Conservation (phyloP, 2,797 vertebrate genomes). For the Columba guinea region DNA sequence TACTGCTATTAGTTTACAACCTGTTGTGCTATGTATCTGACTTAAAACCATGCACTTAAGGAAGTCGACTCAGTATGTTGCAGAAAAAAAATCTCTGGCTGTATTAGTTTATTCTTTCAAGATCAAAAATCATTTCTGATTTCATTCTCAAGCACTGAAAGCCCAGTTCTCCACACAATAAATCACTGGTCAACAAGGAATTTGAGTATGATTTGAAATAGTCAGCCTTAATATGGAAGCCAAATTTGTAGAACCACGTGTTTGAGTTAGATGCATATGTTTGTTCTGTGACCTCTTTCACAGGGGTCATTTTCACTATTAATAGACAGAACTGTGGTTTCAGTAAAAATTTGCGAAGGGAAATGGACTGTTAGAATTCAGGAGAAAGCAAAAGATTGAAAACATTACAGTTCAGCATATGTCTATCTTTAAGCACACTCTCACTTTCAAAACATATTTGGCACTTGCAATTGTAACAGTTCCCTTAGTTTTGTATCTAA, state of each 20-base stretch:
- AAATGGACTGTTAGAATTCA: not conserved
- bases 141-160: not conserved
- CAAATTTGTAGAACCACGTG: not conserved
- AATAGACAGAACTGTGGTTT: not conserved
- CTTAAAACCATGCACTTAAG: not conserved
- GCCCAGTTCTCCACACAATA: not conserved
- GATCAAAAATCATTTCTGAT: not conserved
- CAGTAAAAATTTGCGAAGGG: not conserved
- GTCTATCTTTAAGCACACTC: not conserved
- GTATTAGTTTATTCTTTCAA: not conserved
- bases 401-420: not conserved
- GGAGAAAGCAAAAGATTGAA: not conserved
- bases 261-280: not conserved
- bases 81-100: not conserved
- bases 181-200: not conserved
- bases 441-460: not conserved
- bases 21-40: not conserved
- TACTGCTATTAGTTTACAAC: not conserved
- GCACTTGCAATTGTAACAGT: not conserved
- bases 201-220: not conserved
- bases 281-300: not conserved
- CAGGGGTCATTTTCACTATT: not conserved
- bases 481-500: not conserved
- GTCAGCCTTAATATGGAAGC: not conserved
- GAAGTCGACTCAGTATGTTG: fast-evolving